Percentiles rank a stretch among this genome's conserved stretches.
Evolutionary conservation across 2,113 vertebrate genomes (phyloP).

Genomic region (Cyanoliseus patagonus): DNA sequence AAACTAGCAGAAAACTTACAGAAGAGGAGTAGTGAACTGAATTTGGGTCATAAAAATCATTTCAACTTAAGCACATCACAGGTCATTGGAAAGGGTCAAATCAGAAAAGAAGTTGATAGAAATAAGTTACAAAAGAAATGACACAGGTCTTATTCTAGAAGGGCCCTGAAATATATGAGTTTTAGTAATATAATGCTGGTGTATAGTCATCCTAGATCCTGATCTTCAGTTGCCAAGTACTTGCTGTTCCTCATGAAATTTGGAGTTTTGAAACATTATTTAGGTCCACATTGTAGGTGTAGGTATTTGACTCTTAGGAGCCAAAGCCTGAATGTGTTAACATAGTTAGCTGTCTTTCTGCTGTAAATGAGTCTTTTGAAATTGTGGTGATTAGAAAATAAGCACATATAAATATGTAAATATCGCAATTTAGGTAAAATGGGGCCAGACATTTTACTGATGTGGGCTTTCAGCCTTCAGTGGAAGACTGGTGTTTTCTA

Average conservation of each 20-base stretch:
- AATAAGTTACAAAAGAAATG: conserved; percentile 28
- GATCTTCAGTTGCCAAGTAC: neutral
- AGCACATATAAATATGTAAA: neutral
- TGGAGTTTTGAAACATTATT: neutral
- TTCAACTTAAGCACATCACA: conserved; percentile 18
- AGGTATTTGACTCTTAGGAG: neutral
- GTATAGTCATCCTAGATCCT: neutral
- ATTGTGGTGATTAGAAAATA: neutral
- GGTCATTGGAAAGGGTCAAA: neutral
- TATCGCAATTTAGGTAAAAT: neutral
- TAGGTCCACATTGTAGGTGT: neutral
- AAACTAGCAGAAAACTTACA: conserved; percentile 9
- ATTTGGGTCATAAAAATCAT: conserved; percentile 9
- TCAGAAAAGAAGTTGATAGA: neutral
- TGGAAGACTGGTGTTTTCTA: neutral
- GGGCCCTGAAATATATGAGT: neutral
- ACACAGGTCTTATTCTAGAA: neutral
- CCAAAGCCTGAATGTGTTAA: neutral
- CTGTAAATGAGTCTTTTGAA: neutral
- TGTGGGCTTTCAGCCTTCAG: neutral
- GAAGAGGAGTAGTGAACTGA: conserved; percentile 7
- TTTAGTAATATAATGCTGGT: neutral
- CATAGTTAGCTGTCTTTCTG: neutral
- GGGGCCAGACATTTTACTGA: neutral
- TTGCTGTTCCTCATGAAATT: neutral